phyloP scores from a whole-genome alignment of 1,140 invertebrate genomes.

The Tribolium castaneum region DNA sequence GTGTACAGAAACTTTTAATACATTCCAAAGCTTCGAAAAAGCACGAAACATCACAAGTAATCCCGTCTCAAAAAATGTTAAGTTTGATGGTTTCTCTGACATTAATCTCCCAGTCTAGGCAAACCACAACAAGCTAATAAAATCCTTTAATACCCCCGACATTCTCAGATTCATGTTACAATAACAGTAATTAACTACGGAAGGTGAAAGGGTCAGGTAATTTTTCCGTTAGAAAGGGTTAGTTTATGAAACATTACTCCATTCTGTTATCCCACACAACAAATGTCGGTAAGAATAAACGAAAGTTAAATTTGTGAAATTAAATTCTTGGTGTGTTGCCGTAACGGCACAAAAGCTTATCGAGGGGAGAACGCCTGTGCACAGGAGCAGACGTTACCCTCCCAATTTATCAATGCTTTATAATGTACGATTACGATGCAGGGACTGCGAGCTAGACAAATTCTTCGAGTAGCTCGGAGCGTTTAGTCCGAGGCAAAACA shows the following conservation, averaged over 20 bases:
- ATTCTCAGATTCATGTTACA: neutral
- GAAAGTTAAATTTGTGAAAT: neutral
- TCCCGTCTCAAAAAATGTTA: neutral
- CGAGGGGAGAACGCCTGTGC: neutral
- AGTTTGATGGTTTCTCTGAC: neutral
- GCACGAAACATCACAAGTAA: neutral
- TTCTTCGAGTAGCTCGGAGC: neutral
- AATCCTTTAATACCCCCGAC: neutral
- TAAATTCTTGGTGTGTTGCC: neutral
- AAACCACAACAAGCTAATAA: too few species aligned
- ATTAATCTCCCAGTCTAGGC: neutral
- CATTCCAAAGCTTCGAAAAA: too few species aligned
- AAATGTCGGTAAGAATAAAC: neutral
- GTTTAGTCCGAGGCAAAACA: neutral
- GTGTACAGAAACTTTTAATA: neutral
- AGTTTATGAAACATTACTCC: neutral
- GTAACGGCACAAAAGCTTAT: slow-evolving; percentile 1
- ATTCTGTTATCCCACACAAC: neutral
- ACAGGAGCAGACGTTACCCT: slow-evolving; percentile 1
- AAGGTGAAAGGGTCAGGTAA: neutral
- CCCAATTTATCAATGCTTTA: slow-evolving; percentile 21
- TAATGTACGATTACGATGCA: slow-evolving; percentile 14
- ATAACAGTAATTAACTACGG: neutral
- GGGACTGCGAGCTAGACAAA: neutral
- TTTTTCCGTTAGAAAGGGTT: neutral